Base-by-base conservation (phyloP, 2,113 vertebrate species). In the Ceyx cyanopectus region DNA sequence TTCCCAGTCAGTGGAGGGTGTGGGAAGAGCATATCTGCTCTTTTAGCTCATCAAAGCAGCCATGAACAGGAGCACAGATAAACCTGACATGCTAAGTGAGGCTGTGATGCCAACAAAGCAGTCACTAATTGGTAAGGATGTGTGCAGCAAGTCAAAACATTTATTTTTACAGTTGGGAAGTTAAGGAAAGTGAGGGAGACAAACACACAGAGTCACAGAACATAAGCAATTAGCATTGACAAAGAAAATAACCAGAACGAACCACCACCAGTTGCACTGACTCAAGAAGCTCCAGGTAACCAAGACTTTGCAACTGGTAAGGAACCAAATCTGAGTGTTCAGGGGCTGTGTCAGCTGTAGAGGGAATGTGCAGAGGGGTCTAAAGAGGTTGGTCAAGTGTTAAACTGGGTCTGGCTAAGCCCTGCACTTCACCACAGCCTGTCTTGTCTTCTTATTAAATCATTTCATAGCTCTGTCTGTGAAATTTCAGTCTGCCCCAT, bases 311-410 rank as follows among this genome's bases (percentile, higher is more conserved):
- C 37, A 85, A 10, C 11, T 32, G 24, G 1, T 46, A 29, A 67
- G 23, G 29, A 58, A 32, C 29, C 34, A 81, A 53, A 73, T 23
- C n/a, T 24, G 21, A 32, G 34, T 5, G 7, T 37, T 43, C 48
- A 58, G 21, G 30, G 57, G 70, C 58, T 3, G 1, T n/a, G 9
- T 9, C n/a, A 81, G 21, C 23, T 58, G 15, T 2, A 20, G 19
- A 77, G 7, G 32, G 21, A 29, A 45, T 1, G 4, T 22, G 26
- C 26, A 43, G 14, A 6, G 10, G 10, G 5, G 10, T 40, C 0
- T 5, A 40, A 22, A 57, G n/a, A 57, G 12, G 10, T 26, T 53
- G 7, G 2, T 22, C 1, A 1, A 14, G 9, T 48, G 19, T 27
- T 50, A 89, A 54, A 8, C 24, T 22, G 7, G 8, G 29, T 32